Conservation (phyloP, 1,140 invertebrate species). For the Maconellicoccus hirsutus region DNA sequence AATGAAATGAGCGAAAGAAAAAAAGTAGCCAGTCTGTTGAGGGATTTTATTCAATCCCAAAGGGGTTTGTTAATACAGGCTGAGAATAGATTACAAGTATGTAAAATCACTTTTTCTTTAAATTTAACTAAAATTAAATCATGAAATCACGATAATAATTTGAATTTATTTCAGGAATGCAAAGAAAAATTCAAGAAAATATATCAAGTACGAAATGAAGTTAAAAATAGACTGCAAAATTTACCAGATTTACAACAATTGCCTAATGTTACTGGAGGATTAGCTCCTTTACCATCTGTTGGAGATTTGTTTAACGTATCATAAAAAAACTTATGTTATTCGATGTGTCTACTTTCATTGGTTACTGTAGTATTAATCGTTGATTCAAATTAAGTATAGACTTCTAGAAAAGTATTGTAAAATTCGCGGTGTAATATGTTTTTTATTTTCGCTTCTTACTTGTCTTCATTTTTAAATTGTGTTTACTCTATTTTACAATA, state of each 20-base stretch:
- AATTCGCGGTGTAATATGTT: conserved; percentile 6
- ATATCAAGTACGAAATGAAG: conserved; percentile 66
- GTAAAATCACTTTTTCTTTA: not conserved
- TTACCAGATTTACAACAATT: conserved; percentile 81
- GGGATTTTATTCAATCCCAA: conserved; percentile 74
- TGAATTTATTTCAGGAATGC: conserved; percentile 56
- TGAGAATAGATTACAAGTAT: conserved; percentile 71
- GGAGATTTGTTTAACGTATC: conserved; percentile 74
- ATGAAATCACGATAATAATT: not conserved
- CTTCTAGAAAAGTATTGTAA: conserved; percentile 5
- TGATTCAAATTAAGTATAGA: not conserved
- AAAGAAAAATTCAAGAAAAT: conserved; percentile 77
- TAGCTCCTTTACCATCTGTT: conserved; percentile 84
- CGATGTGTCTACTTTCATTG: not conserved
- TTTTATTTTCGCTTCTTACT: not conserved
- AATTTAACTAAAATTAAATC: not conserved
- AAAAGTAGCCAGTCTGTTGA: conserved; percentile 69
- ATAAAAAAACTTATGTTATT: not conserved
- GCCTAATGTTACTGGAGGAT: conserved; percentile 76
- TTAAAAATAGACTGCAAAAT: conserved; percentile 83
- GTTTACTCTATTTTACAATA: not conserved
- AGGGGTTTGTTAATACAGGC: conserved; percentile 70
- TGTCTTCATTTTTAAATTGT: not conserved
- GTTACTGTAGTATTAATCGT: not conserved
- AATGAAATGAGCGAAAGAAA: conserved; percentile 79